Percentiles rank a stretch among this genome's conserved stretches.
These are phyloP conservation scores for Heliornis fulica DNA, from an alignment of 2,113 vertebrate species.

Conservation along the genomic window DNA sequence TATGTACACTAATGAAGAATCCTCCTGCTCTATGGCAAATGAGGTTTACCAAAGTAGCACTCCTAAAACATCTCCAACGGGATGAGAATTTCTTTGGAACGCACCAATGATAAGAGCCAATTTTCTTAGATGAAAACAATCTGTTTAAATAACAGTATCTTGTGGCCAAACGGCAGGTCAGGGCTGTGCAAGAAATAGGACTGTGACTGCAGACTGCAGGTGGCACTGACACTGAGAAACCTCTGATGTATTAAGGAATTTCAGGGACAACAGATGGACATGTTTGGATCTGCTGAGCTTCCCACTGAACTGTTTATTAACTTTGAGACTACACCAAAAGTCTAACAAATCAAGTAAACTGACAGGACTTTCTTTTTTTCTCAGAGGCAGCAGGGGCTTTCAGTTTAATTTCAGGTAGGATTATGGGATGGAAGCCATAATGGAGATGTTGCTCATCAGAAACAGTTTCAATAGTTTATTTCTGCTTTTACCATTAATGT, in stretches of 20 bases:
- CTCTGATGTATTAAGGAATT: constrained; percentile 36
- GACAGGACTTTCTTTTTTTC: background rate
- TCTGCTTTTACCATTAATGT: background rate
- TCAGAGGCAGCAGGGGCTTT: background rate
- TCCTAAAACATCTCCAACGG: background rate
- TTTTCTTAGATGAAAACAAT: background rate
- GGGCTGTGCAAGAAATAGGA: constrained; percentile 25
- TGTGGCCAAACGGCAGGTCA: constrained; percentile 3
- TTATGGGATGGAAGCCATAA: background rate
- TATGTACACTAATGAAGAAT: background rate
- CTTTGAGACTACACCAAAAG: background rate
- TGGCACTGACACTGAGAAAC: constrained; percentile 54
- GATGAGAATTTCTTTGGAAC: constrained; percentile 2
- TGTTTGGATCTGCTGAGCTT: constrained; percentile 27
- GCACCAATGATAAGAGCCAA: background rate
- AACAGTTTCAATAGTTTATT: background rate
- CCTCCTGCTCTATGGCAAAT: background rate
- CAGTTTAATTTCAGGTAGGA: background rate
- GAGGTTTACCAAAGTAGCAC: background rate
- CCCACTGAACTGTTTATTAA: constrained; percentile 37
- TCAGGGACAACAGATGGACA: constrained; percentile 54
- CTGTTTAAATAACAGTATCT: constrained; percentile 3
- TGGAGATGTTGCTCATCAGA: background rate
- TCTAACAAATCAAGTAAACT: background rate
- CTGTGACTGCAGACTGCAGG: constrained; percentile 37